These are phyloP conservation scores for Scaptomyza tumidula DNA, from an alignment of 2,888 invertebrate species.

Conservation along the genomic window DNA sequence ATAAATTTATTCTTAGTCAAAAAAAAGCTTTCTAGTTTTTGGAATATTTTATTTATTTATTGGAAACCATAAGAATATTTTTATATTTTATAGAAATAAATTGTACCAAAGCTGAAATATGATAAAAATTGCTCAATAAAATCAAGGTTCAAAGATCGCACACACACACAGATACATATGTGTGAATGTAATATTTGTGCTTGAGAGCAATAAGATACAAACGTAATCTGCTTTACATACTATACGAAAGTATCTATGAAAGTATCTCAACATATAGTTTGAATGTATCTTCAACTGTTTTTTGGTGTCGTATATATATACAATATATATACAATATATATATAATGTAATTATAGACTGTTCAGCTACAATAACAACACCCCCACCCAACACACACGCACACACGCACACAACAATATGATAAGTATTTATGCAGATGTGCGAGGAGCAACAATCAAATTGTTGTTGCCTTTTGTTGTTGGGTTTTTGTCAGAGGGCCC, in stretches of 20 bases:
- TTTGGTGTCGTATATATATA: not conserved
- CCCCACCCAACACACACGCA: not conserved
- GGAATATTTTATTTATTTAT: too few relatives aligned
- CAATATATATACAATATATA: not conserved
- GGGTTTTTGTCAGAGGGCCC: slow-evolving; percentile 26
- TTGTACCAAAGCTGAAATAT: too few relatives aligned
- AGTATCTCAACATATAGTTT: not conserved
- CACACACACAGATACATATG: not conserved
- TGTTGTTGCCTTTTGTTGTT: slow-evolving; percentile 9
- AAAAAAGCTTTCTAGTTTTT: too few relatives aligned
- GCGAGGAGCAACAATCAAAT: slow-evolving; percentile 27
- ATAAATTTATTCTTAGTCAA: too few relatives aligned
- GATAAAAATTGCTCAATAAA: too few relatives aligned
- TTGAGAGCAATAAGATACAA: slow-evolving; percentile 9
- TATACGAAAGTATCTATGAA: not conserved
- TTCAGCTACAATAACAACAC: not conserved
- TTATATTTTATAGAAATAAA: too few relatives aligned
- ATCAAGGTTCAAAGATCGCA: too few relatives aligned
- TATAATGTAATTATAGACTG: slow-evolving; percentile 26
- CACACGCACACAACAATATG: slow-evolving; percentile 8
- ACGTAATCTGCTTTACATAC: not conserved
- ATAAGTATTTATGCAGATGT: slow-evolving; percentile 69
- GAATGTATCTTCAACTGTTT: too few relatives aligned
- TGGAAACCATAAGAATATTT: too few relatives aligned
- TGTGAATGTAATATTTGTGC: not conserved